Conservation (phyloP, 2,797 vertebrate genomes). For the Martes flavigula region DNA sequence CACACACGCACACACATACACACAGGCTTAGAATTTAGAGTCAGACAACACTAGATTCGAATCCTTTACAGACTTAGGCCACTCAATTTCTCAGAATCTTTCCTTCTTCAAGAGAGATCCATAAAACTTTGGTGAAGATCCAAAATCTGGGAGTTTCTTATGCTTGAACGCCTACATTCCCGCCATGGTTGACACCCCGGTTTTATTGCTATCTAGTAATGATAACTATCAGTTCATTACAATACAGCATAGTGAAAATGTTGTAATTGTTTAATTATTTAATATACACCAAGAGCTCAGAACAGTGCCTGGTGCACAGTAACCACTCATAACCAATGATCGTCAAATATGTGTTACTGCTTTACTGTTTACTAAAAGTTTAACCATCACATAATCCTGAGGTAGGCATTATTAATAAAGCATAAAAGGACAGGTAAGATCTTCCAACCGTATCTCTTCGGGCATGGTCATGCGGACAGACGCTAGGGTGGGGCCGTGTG, state of each 20-base stretch:
- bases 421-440: neutral
- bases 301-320: neutral
- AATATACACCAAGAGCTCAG: neutral
- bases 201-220: neutral
- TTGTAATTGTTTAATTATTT: neutral
- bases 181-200: too few relatives aligned
- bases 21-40: neutral
- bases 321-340: neutral
- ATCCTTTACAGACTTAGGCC: neutral
- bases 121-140: neutral
- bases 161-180: neutral
- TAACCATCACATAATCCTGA: neutral
- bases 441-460: neutral
- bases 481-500: rapidly evolving
- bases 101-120: neutral
- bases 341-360: neutral
- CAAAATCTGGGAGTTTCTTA: neutral
- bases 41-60: neutral
- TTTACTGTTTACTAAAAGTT: neutral
- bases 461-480: neutral
- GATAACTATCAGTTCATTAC: neutral
- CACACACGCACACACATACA: neutral
- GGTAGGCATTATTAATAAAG: neutral
- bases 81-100: neutral
- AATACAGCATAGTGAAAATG: neutral